A percentile compares a stretch with the other conserved stretches of the same genome.
phyloP scores from a whole-genome alignment of 2,888 invertebrate genomes.

The Rhyacophila evoluta region DNA sequence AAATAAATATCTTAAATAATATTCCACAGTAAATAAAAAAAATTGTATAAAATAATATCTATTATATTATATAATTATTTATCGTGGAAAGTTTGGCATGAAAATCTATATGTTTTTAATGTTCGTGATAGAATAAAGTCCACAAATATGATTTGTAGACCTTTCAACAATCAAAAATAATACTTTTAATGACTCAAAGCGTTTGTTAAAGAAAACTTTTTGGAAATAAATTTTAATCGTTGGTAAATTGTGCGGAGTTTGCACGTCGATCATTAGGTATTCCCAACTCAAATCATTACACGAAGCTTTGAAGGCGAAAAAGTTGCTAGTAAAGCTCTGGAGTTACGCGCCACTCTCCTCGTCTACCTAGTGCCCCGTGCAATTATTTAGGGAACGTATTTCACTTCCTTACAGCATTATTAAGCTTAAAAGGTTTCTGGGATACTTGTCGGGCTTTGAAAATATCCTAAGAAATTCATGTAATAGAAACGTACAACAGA shows the following conservation, averaged over 20 bases:
- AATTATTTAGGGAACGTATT: constrained; percentile 53
- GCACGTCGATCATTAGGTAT: constrained; percentile 10
- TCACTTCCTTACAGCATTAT: constrained; percentile 53
- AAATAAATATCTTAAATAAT: too few relatives aligned
- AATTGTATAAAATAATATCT: too few relatives aligned
- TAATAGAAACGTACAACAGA: constrained; percentile 16
- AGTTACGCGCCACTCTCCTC: constrained; percentile 9
- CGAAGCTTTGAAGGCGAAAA: constrained; percentile 13
- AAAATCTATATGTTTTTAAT: too few relatives aligned
- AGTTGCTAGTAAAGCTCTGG: neutral
- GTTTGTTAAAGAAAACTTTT: neutral
- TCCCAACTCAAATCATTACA: constrained; percentile 21
- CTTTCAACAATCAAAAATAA: too few relatives aligned
- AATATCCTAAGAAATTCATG: constrained; percentile 46
- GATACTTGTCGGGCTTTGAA: constrained; percentile 38
- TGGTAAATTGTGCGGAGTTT: neutral
- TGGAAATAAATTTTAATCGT: neutral
- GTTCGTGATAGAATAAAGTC: too few relatives aligned
- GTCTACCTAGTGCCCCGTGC: constrained; percentile 12
- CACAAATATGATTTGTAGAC: too few relatives aligned
- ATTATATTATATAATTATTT: too few relatives aligned
- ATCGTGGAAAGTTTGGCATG: too few relatives aligned
- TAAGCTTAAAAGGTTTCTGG: constrained; percentile 53
- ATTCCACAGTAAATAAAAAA: too few relatives aligned
- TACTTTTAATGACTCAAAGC: neutral